phyloP scores from a whole-genome alignment of 2,888 invertebrate genomes.

The Ormia ochracea region DNA sequence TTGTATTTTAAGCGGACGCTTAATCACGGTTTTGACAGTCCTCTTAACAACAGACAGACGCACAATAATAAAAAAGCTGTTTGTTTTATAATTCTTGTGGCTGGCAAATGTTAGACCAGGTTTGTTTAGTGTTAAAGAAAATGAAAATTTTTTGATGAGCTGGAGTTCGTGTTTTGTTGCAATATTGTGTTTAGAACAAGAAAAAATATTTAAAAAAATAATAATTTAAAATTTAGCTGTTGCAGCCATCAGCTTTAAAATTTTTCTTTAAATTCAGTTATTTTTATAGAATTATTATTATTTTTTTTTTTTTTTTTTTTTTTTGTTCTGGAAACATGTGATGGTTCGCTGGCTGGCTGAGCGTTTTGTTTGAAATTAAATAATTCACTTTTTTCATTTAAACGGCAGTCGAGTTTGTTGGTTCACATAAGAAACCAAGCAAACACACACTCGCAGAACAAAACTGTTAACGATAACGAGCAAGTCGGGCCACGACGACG shows the following conservation, averaged over 20 bases:
- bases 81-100: background rate
- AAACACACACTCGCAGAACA: slow-evolving; percentile 11
- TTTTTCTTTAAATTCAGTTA: no score
- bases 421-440: background rate
- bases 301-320: no score
- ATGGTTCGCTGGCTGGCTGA: slow-evolving; percentile 5
- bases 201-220: no score
- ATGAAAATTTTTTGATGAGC: slow-evolving; percentile 26
- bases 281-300: no score
- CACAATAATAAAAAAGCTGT: background rate
- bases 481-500: slow-evolving; percentile 45
- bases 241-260: slow-evolving; percentile 6
- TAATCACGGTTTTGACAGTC: no score
- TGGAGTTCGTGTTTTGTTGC: background rate
- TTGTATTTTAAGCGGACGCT: slow-evolving; percentile 44
- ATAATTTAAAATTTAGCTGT: slow-evolving; percentile 8
- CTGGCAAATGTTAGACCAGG: slow-evolving; percentile 4
- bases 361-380: slow-evolving; percentile 24
- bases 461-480: slow-evolving; percentile 45
- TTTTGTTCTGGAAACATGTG: background rate
- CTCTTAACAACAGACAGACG: background rate
- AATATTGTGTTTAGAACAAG: slow-evolving; percentile 29
- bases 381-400: slow-evolving; percentile 29
- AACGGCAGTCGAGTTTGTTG: slow-evolving; percentile 15
- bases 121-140: slow-evolving; percentile 32